A percentile compares a stretch with the other conserved stretches of the same genome.
Conservation (phyloP, 2,888 invertebrate genomes). For the Heliconius cydno region DNA sequence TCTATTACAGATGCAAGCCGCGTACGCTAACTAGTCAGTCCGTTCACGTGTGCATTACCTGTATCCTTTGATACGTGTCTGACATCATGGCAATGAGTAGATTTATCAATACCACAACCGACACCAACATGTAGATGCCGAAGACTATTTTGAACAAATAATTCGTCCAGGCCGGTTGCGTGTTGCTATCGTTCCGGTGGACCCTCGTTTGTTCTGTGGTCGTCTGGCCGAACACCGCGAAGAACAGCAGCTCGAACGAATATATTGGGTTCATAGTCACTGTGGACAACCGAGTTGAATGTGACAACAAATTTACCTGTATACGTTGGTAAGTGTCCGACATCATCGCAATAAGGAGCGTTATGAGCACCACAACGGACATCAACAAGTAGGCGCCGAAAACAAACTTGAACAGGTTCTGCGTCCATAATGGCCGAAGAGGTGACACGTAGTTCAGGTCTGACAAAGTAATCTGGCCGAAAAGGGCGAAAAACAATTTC, state of each 20-base stretch:
- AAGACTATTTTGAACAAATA: conserved; percentile 94
- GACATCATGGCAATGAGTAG: conserved; percentile 99
- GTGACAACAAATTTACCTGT: conserved; percentile 89
- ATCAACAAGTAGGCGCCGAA: conserved; percentile 99
- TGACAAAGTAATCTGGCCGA: conserved; percentile 95
- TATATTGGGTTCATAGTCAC: conserved; percentile 95
- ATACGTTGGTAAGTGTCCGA: conserved; percentile 99
- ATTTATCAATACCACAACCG: conserved; percentile 99
- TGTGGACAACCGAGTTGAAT: conserved; percentile 84
- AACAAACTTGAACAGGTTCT: conserved; percentile 93
- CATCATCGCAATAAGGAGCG: conserved; percentile 99
- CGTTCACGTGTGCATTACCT: conserved; percentile 85
- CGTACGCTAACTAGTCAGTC: conserved; percentile 46
- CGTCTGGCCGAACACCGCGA: conserved; percentile 98
- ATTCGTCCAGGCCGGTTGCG: conserved; percentile 92
- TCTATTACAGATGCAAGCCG: conserved; percentile 12
- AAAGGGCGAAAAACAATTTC: conserved; percentile 98
- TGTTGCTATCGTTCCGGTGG: conserved; percentile 85
- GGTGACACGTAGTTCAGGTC: conserved; percentile 90
- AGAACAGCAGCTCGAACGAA: conserved; percentile 99
- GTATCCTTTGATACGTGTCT: conserved; percentile 99
- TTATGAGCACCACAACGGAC: conserved; percentile 98
- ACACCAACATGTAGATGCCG: conserved; percentile 99
- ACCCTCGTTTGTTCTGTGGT: conserved; percentile 88
- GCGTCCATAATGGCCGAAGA: conserved; percentile 91